phyloP scores from a whole-genome alignment of 2,888 invertebrate species.

The Trichacis sp. region DNA sequence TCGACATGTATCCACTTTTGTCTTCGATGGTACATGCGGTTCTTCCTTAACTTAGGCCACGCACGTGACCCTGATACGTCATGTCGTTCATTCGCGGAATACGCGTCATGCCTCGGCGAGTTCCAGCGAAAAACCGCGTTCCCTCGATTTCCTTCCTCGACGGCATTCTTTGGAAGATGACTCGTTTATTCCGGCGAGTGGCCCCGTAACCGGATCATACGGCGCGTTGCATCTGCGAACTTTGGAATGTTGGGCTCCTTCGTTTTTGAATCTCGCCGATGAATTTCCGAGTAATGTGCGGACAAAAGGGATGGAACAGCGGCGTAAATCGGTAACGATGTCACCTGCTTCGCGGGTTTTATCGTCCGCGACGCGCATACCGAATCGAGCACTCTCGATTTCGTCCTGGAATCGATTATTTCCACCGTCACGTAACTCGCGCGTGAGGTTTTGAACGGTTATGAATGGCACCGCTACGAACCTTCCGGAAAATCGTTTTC shows the following conservation, averaged over 20 bases:
- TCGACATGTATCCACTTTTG: no score
- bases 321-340: conserved; percentile 7
- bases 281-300: no score
- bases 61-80: conserved; percentile 16
- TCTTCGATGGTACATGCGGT: no score
- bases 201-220: conserved; percentile 22
- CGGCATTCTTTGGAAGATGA: conserved; percentile 56
- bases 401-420: conserved; percentile 11
- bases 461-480: no score
- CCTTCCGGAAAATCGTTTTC: no score
- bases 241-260: conserved; percentile 37
- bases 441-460: conserved; percentile 1
- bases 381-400: conserved; percentile 20
- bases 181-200: conserved; percentile 34
- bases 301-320: background rate
- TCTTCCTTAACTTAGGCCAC: conserved; percentile 6
- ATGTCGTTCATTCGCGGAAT: conserved; percentile 35
- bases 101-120: conserved; percentile 42
- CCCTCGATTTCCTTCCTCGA: conserved; percentile 52
- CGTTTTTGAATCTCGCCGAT: no score
- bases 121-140: conserved; percentile 30
- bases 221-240: conserved; percentile 28
- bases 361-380: background rate
- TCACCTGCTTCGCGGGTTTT: conserved; percentile 1
- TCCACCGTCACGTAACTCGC: conserved; percentile 1